Percentiles rank a stretch among this genome's conserved stretches.
These are phyloP conservation scores for Gari tellinella DNA, from an alignment of 2,888 invertebrate genomes.

Conservation along the genomic window DNA sequence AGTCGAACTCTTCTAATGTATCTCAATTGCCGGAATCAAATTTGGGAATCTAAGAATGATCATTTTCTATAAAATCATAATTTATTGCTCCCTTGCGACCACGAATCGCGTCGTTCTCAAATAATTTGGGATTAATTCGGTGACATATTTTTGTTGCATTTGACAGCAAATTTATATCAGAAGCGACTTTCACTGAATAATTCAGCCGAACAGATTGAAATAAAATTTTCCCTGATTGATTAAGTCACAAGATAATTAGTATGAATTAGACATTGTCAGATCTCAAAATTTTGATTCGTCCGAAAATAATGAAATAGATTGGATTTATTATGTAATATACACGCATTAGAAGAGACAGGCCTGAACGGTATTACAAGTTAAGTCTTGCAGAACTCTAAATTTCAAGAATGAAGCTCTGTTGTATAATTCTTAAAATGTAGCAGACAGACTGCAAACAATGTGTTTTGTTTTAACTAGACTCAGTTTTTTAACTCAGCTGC, in stretches of 20 bases:
- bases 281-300: too few species aligned
- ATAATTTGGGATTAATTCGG: slow-evolving; percentile 8
- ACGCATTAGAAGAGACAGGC: too few species aligned
- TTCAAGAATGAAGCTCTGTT: too few species aligned
- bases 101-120: neutral
- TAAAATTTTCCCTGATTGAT: slow-evolving; percentile 9
- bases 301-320: too few species aligned
- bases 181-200: neutral
- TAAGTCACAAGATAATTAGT: neutral
- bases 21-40: slow-evolving; percentile 49
- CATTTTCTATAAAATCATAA: slow-evolving; percentile 29
- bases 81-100: slow-evolving; percentile 29
- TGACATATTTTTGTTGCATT: slow-evolving; percentile 12
- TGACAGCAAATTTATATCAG: slow-evolving; percentile 14
- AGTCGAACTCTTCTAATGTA: slow-evolving; percentile 3
- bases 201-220: neutral
- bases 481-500: too few species aligned
- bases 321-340: too few species aligned
- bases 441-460: too few species aligned
- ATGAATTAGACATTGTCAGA: slow-evolving; percentile 7
- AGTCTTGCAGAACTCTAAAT: too few species aligned
- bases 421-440: too few species aligned
- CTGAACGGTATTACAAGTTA: too few species aligned
- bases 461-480: too few species aligned
- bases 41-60: slow-evolving; percentile 19